Evolutionary conservation across 2,888 invertebrate species (phyloP).

Genomic region (Epistrophella euchroma): DNA sequence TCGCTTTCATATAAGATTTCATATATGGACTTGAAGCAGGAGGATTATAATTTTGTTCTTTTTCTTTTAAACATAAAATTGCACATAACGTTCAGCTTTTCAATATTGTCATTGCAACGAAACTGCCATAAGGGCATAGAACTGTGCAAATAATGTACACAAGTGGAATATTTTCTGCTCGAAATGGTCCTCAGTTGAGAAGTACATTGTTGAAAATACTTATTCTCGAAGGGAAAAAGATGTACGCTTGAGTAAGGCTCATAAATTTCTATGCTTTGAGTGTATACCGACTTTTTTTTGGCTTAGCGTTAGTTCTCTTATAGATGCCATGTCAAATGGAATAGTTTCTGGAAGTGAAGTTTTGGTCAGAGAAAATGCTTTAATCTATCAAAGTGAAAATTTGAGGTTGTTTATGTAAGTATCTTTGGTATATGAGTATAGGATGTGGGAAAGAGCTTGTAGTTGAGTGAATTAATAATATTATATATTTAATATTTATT

Average conservation of each 20-base stretch:
- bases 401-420: not conserved
- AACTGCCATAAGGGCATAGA: conserved; percentile 65
- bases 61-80: conserved; percentile 52
- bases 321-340: conserved; percentile 29
- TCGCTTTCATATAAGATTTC: conserved; percentile 19
- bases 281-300: conserved; percentile 28
- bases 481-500: not conserved
- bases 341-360: conserved; percentile 36
- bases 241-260: conserved; percentile 63
- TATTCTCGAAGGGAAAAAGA: conserved; percentile 57
- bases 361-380: conserved; percentile 44
- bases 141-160: conserved; percentile 71
- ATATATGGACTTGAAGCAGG: not conserved
- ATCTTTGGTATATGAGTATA: not conserved
- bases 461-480: not conserved
- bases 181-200: conserved; percentile 70
- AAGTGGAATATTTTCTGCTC: conserved; percentile 74
- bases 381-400: conserved; percentile 18
- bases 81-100: conserved; percentile 63
- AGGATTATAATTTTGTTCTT: not conserved
- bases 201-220: conserved; percentile 72
- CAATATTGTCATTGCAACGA: conserved; percentile 66
- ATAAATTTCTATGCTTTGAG: conserved; percentile 68
- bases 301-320: conserved; percentile 19
- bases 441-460: not conserved